Evolutionary conservation across 2,888 invertebrate species (phyloP).

Genomic region (Uloborus plumipes): DNA sequence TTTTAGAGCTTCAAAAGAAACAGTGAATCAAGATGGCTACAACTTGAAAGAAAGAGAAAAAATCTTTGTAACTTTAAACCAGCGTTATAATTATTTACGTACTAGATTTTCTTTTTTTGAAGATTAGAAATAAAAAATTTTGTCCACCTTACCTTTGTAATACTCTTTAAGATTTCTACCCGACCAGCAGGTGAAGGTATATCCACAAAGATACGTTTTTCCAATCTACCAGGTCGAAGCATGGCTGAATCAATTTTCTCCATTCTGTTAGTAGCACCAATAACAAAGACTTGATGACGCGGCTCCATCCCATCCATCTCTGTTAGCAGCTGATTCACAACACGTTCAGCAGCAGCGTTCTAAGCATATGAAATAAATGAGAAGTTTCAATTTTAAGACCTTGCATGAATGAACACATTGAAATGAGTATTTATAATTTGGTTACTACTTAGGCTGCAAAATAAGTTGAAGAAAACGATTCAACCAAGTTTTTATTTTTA

Average conservation of each 20-base stretch:
- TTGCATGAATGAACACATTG: too few relatives aligned
- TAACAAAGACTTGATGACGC: slow-evolving; percentile 90
- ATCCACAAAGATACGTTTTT: slow-evolving; percentile 90
- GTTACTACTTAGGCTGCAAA: too few relatives aligned
- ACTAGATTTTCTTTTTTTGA: too few relatives aligned
- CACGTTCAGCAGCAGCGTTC: slow-evolving; percentile 83
- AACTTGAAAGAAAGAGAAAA: too few relatives aligned
- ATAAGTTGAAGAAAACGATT: too few relatives aligned
- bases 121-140: not conserved
- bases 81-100: too few relatives aligned
- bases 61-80: too few relatives aligned
- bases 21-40: too few relatives aligned
- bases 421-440: too few relatives aligned
- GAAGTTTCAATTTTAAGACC: too few relatives aligned
- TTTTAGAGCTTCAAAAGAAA: too few relatives aligned
- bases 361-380: slow-evolving; percentile 67
- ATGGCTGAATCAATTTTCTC: slow-evolving; percentile 98
- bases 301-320: slow-evolving; percentile 98
- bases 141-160: slow-evolving; percentile 81
- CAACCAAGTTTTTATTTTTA: too few relatives aligned
- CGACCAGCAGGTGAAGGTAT: slow-evolving; percentile 86
- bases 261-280: slow-evolving; percentile 96
- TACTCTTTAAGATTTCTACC: slow-evolving; percentile 86
- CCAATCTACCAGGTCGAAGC: slow-evolving; percentile 88
- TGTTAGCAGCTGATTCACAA: slow-evolving; percentile 96